Base-by-base conservation (phyloP, 2,113 vertebrate species). In the Phalacrocorax pelagicus region DNA sequence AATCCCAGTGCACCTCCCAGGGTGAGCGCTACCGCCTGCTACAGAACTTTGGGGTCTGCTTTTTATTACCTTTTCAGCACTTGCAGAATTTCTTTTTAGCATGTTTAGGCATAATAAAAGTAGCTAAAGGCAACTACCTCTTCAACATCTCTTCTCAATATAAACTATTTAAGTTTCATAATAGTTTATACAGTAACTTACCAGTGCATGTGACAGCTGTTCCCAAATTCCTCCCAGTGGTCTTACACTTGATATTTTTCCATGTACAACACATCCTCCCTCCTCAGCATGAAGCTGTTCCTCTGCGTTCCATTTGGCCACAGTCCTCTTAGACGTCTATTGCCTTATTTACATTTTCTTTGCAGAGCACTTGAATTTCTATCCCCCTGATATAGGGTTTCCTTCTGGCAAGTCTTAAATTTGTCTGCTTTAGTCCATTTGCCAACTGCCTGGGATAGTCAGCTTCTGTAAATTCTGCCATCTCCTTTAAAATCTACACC, bases 371-470 rank as follows among this genome's bases (percentile, higher is more conserved):
- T 96, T 34, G 52, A 81, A 77, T 84, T 85, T 89, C 94, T 75
- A 27, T 29, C 77, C 75, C 75, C 78, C n/a, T 86, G 91, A 70
- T 92, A 63, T 2, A 95, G 59, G 30, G 66, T 81, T 96, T 97
- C 92, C 84, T 96, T 87, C 88, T 96, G 93, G 74, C 38, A 88
- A 97, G 65, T 36, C 90, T 92, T 88, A 87, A 79, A 96, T 96
- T 95, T 87, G 72, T 82, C 80, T 30, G 55, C 92, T 92, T 79
- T 10, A 79, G 78, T 82, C 80, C 38, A 15, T 92, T 93, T 95
- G 92, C 94, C 94, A 96, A 63, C 61, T 75, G 91, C 71, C 82
- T 86, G 69, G 73, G 79, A 91, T 24, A 75, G 47, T 55, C 88
- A 36, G 71, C 67, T 49, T 86, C 94, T 85, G 46, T 58, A 96